Evolutionary conservation across 92 coral and sea anemone genomes (phyloP), one percentile per base, ranked within the genome.

Genomic region (Blastomussa wellsi): DNA sequence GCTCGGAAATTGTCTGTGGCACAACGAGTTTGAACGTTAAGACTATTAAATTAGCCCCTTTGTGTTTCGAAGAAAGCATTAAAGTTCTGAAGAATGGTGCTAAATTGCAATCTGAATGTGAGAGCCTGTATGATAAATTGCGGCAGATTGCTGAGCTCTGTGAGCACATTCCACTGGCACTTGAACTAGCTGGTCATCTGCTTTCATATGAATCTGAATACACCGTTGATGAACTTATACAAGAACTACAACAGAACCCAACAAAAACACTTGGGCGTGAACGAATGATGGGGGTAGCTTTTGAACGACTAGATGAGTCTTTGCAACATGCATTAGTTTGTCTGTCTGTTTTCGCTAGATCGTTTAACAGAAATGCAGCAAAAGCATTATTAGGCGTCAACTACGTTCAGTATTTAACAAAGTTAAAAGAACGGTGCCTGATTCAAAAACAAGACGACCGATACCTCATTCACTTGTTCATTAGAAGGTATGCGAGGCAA

Each of bases 341-440:
- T 16, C 31, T 85, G 12, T 77, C 88, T 60, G 88, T 86, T 29
- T 86, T 86, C 55, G 72, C 38, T 39, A 70, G 73, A 31, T 79
- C 89, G 24, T 86, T 86, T 78, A 72, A 72, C 74, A 86, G 53
- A 42, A 71, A 71, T 1, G 72, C 89, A 59, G 89, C 89, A 8
- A 79, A 13, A 59, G 80, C 79, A 31, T 14, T 86, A 57, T 69
- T 86, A 5, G 81, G 69, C n/a, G 22, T 14, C 38, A 55, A 55
- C 8, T 77, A 13, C 26, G 81, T 35, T 55, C 37, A 55, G 20
- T 35, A 24, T 14, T 35, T 55, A 35, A 53, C 2, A 31, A 32
- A 77, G 31, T 53, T 77, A 24, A 77, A 22, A 35, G 19, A 77
- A 41, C 33, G 81, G 19, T 55, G 81, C 35, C 22, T 77, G 31